Conservation (phyloP, 2,113 vertebrate species). For the Podocnemis expansa region DNA sequence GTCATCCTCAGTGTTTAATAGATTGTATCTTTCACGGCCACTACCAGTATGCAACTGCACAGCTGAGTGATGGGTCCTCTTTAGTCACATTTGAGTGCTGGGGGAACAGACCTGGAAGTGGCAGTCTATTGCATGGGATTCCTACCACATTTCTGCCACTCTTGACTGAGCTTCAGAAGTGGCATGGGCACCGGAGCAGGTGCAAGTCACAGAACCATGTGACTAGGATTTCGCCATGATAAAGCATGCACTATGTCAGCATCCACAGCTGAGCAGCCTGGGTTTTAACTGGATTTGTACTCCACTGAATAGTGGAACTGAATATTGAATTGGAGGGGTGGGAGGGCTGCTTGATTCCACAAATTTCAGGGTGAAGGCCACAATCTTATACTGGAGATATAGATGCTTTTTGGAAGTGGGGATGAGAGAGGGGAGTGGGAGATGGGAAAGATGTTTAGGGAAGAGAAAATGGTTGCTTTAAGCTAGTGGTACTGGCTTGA, state of each 20-base stretch:
- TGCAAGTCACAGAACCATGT: background rate
- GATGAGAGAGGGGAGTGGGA: no score
- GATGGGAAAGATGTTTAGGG: background rate
- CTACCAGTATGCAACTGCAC: background rate
- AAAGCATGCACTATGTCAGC: background rate
- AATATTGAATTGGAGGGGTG: background rate
- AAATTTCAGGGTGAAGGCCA: background rate
- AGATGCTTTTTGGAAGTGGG: background rate
- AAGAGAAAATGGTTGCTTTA: background rate
- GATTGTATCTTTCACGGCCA: background rate
- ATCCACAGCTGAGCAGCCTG: background rate
- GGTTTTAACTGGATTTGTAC: background rate
- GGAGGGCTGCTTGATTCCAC: background rate
- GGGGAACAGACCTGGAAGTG: background rate
- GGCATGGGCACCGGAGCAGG: background rate
- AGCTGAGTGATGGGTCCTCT: background rate
- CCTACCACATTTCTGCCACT: background rate
- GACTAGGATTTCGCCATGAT: background rate
- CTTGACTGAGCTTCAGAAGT: background rate
- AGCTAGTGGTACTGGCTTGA: background rate
- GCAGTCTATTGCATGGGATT: rapidly evolving
- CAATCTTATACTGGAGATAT: background rate
- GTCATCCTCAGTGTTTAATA: background rate
- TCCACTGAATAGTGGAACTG: background rate
- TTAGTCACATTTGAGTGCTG: background rate